A percentile compares a stretch with the other conserved stretches of the same genome.
Conservation (phyloP, 2,113 vertebrate genomes). For the Corydoras sp. region DNA sequence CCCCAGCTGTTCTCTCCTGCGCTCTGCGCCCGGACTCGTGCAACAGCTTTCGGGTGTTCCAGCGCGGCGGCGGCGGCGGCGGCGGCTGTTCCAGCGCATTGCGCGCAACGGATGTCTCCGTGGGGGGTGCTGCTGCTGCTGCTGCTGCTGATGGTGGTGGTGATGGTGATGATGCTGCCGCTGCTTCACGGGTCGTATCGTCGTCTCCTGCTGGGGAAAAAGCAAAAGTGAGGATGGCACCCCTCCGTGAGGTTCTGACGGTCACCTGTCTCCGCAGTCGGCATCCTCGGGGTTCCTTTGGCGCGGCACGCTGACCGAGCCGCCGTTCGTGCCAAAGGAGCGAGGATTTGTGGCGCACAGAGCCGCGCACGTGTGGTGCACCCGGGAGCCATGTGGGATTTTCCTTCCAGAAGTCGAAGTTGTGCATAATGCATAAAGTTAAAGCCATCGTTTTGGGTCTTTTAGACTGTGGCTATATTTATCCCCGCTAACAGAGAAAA, state of each 20-base stretch:
- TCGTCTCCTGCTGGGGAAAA: not conserved
- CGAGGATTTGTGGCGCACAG: not conserved
- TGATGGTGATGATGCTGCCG: too few species aligned
- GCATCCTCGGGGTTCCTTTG: not conserved
- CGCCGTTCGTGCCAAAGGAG: not conserved
- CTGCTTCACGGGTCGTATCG: conserved; percentile 5
- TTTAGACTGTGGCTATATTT: conserved; percentile 24
- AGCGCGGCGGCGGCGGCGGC: not conserved
- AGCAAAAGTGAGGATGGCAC: conserved; percentile 17
- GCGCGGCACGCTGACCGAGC: too few species aligned
- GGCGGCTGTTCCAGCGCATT: not conserved
- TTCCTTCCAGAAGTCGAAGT: conserved; percentile 14
- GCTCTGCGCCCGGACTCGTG: conserved; percentile 5
- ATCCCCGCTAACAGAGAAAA: conserved; percentile 12
- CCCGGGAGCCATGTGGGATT: not conserved
- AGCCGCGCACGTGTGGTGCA: not conserved
- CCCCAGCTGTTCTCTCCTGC: not conserved
- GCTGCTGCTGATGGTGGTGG: too few species aligned
- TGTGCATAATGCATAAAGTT: conserved; percentile 29
- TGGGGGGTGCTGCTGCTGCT: too few species aligned
- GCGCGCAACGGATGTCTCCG: not conserved
- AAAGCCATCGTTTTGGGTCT: conserved; percentile 18
- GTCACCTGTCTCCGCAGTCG: not conserved
- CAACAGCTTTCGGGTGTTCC: conserved; percentile 5
- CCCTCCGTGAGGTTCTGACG: conserved; percentile 1